Evolutionary conservation across 1,140 invertebrate genomes (phyloP).

Genomic region (Camponotus vicinus): DNA sequence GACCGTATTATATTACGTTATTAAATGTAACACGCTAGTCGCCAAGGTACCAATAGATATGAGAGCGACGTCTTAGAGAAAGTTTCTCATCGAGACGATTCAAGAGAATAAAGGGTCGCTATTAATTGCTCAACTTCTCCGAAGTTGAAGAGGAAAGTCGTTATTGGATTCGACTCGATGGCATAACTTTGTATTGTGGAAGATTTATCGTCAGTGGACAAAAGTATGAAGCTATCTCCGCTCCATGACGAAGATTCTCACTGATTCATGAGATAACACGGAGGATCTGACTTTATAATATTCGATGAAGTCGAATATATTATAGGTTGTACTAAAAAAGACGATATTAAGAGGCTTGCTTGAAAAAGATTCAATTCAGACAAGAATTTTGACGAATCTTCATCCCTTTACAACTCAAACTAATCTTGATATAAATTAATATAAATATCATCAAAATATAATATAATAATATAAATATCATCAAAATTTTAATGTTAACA

Average conservation of each 20-base stretch:
- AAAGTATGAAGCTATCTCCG: conserved; percentile 65
- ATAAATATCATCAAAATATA: not conserved
- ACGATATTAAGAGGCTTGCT: conserved; percentile 4
- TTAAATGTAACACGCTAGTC: conserved; percentile 56
- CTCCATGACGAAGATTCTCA: conserved; percentile 11
- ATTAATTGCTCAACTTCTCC: conserved; percentile 75
- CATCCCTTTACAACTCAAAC: not conserved
- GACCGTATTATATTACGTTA: conserved; percentile 25
- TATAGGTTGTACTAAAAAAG: not conserved
- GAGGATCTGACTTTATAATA: not conserved
- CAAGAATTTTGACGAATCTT: not conserved
- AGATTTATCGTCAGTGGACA: conserved; percentile 52
- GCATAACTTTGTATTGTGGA: conserved; percentile 65
- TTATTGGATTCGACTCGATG: conserved; percentile 71
- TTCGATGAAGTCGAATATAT: not conserved
- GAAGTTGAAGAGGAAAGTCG: conserved; percentile 68
- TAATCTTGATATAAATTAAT: conserved; percentile 13
- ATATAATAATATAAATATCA: not conserved
- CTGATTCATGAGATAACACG: conserved; percentile 22
- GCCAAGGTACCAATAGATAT: conserved; percentile 62
- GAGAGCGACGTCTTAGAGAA: conserved; percentile 59
- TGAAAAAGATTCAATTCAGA: not conserved
- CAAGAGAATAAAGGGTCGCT: conserved; percentile 69
- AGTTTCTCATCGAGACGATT: conserved; percentile 70
- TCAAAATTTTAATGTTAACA: not conserved